Conservation (phyloP, 2,113 vertebrate genomes). For the Helogale parvula region DNA sequence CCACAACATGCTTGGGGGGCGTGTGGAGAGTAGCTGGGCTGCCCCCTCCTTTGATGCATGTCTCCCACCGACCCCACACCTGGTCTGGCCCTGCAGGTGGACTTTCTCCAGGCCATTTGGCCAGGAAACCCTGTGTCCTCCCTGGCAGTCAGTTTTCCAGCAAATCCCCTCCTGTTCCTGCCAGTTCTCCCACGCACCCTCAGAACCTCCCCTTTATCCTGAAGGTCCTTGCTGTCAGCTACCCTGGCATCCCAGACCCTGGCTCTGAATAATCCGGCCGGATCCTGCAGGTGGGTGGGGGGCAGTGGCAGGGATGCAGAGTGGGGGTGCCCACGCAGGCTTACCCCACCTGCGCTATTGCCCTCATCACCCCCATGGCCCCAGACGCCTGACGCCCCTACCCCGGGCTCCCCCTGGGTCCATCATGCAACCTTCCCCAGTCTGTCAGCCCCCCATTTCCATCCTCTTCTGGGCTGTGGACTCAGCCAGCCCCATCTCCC, state of each 20-base stretch:
- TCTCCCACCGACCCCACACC: too few relatives aligned
- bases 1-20: not conserved
- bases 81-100: not conserved
- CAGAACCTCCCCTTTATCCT: not conserved
- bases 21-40: not conserved
- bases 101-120: not conserved
- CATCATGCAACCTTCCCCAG: not conserved
- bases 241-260: not conserved
- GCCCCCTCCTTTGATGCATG: accelerated
- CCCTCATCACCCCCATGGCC: not conserved
- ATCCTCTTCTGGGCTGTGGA: not conserved
- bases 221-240: not conserved
- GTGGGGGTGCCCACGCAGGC: accelerated
- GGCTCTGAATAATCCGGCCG: not conserved
- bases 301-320: accelerated
- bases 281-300: too few relatives aligned
- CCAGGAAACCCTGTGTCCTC: not conserved
- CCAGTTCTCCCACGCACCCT: not conserved
- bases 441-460: not conserved
- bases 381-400: not conserved
- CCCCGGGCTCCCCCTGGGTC: not conserved
- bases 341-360: accelerated
- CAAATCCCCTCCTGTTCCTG: not conserved
- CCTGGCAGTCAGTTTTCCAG: not conserved
- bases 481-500: not conserved